Conservation (phyloP, 2,113 vertebrate species). For the Psilopogon haemacephalus region DNA sequence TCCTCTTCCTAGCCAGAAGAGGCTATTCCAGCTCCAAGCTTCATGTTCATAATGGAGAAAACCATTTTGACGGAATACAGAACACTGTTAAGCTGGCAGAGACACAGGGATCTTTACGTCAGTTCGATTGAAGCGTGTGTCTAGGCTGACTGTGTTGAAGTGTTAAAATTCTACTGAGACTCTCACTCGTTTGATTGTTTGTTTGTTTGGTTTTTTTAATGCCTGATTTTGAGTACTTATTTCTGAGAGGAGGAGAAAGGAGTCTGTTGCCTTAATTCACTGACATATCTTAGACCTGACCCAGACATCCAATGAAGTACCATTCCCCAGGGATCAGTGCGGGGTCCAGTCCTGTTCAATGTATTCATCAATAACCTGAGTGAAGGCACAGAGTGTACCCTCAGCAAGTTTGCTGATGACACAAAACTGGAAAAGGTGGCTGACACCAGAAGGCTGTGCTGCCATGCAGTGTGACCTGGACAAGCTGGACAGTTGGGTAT, state of each 20-base stretch:
- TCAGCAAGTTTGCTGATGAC: no score
- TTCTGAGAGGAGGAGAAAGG: not conserved
- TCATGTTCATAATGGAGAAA: not conserved
- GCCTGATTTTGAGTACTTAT: not conserved
- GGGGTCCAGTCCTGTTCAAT: no score
- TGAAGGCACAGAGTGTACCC: no score
- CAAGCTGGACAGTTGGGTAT: no score
- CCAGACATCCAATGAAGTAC: not conserved
- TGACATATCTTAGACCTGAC: not conserved
- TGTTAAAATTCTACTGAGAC: not conserved
- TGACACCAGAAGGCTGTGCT: no score
- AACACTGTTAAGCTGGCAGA: not conserved
- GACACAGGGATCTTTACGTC: not conserved
- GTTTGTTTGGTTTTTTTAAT: not conserved
- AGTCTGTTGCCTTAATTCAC: not conserved
- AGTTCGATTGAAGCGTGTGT: not conserved
- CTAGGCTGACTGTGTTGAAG: not conserved
- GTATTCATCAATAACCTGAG: no score
- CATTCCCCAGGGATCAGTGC: no score
- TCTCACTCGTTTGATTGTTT: not conserved
- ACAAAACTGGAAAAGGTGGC: no score
- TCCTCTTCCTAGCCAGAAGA: not conserved
- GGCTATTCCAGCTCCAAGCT: not conserved
- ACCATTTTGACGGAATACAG: not conserved
- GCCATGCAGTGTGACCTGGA: no score